Conservation (phyloP, 1,140 invertebrate species). For the Anastrepha obliqua region DNA sequence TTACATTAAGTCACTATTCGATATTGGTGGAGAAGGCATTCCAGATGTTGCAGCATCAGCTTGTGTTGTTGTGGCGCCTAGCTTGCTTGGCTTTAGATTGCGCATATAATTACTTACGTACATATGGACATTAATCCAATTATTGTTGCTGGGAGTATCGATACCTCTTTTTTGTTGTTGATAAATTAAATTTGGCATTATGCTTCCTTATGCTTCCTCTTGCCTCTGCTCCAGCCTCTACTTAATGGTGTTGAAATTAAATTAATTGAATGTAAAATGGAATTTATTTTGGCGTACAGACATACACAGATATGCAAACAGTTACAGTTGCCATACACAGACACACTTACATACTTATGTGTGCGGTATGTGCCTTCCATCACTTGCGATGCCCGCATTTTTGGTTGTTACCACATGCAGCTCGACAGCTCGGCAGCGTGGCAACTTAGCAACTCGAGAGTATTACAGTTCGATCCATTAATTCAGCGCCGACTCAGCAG, state of each 20-base stretch:
- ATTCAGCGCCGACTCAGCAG: slow-evolving; percentile 16
- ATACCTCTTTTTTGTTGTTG: background rate
- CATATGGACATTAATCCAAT: background rate
- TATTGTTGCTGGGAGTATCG: background rate
- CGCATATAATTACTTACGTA: background rate
- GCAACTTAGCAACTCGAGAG: no score
- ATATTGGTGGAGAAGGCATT: slow-evolving; percentile 44
- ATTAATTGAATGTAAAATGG: slow-evolving; percentile 74
- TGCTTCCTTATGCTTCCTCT: background rate
- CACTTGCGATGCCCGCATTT: background rate
- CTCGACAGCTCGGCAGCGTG: background rate
- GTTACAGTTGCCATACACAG: background rate
- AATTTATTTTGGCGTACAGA: slow-evolving; percentile 65
- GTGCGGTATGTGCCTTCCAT: background rate
- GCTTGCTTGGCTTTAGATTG: background rate
- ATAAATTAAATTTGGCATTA: background rate
- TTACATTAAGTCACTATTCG: slow-evolving; percentile 71
- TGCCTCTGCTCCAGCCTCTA: background rate
- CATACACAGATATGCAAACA: background rate
- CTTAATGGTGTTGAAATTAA: slow-evolving; percentile 72
- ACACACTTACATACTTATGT: no score
- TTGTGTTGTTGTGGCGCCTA: background rate
- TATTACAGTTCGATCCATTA: background rate
- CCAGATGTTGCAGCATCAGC: background rate
- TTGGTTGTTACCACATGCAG: background rate